phyloP scores from a whole-genome alignment of 2,888 invertebrate species.

The Stomorhina lunata region DNA sequence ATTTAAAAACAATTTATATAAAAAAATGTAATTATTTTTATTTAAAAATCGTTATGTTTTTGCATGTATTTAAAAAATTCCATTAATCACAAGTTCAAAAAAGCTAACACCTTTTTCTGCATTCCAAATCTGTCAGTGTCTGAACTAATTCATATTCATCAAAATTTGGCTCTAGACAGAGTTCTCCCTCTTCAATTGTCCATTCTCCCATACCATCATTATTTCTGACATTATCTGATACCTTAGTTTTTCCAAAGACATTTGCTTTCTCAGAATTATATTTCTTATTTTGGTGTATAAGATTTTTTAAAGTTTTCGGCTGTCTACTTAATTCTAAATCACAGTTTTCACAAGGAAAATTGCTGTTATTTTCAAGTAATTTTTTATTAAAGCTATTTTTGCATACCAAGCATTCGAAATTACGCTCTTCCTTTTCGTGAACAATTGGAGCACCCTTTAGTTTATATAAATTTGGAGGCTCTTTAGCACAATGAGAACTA shows the following conservation, averaged over 20 bases:
- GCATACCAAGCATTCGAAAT: constrained; percentile 7
- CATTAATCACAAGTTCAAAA: background rate
- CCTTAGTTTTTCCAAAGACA: no score
- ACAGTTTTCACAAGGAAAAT: constrained; percentile 21
- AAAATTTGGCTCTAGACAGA: background rate
- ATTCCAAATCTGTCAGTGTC: constrained; percentile 52
- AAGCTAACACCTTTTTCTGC: constrained; percentile 40
- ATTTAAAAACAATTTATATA: no score
- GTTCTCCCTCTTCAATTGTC: background rate
- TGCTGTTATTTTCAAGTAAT: background rate
- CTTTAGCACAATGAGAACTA: constrained; percentile 69
- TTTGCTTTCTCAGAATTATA: background rate
- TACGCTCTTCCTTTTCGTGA: constrained; percentile 27
- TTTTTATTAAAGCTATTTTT: constrained; percentile 7
- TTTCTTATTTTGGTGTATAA: background rate
- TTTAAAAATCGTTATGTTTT: no score
- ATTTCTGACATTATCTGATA: no score
- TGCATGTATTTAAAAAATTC: no score
- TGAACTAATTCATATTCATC: constrained; percentile 28
- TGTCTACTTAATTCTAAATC: background rate
- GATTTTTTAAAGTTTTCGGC: background rate
- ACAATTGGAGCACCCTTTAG: constrained; percentile 68
- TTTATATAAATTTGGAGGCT: constrained; percentile 68
- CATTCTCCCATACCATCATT: background rate
- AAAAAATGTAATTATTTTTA: no score